Base-by-base conservation (phyloP, 2,797 vertebrate genomes). In the Numenius phaeopus region DNA sequence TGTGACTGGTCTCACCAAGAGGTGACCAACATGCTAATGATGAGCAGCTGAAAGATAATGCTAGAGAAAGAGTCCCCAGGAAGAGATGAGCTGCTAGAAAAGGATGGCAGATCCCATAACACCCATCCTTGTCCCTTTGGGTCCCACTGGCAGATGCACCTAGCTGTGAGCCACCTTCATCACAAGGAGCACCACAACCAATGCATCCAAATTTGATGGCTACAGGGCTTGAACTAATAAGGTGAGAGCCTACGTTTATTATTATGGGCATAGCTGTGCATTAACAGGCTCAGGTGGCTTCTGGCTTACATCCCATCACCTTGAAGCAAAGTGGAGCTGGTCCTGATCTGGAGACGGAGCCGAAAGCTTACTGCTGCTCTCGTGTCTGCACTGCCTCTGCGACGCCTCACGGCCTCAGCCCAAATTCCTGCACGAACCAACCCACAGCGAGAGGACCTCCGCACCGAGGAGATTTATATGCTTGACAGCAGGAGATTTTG, bases 141-240 rank as follows among this genome's bases (percentile, higher is more conserved):
- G 42, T 44, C 23, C 39, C 11, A 3, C 18, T 18, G 8, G 21
- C n/a, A 75, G 66, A 54, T 15, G 17, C 17, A 30, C 11, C 75
- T 64, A 83, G 50, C 32, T 47, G 20, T 3, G 17, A 87, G 71
- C 39, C 72, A 47, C 34, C 65, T 50, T 58, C 55, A 82, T 67
- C 34, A 69, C 57, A 75, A 66, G 77, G 23, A 65, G 13, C 75
- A 65, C 9, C 42, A 39, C 52, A 30, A 64, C n/a, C 18, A 34
- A 10, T 0, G 0, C 2, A 8, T 59, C 52, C 75, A 67, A 67
- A 80, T 30, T 3, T 4, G 37, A 70, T 13, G 1, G 0, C 29
- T 50, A 37, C 40, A 49, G 61, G 1, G 0, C 32, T 82, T 65
- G 23, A 7, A 1, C 66, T 34, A 29, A 69, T 16, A 34, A 79